Evolutionary conservation across 2,113 vertebrate species (phyloP), one percentile per base, ranked within the genome.

Genomic region (Nesoenas mayeri): DNA sequence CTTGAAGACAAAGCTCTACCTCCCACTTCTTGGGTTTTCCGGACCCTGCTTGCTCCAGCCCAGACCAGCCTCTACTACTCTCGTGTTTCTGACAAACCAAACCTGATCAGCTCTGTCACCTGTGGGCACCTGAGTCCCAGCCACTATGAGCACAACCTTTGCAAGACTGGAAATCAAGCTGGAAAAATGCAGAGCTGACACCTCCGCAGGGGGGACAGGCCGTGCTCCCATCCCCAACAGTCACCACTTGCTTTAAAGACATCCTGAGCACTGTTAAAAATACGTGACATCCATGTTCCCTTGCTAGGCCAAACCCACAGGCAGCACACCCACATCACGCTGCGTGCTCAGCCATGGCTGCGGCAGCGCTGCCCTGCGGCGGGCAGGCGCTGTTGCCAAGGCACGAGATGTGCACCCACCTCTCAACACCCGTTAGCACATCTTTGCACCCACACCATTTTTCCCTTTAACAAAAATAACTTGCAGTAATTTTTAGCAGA

Each of bases 271-370:
- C 62, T 22, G 34, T 28, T 54, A 20, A 47, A 70, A 31, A 62
- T n/a, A 40, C 29, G 57, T 10, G 26, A 71, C 26, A 44, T 31
- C 38, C 60, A 22, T 13, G 6, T 29, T 70, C 38, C 62, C 38
- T 42, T 26, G 44, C 74, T 61, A 34, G 26, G 47, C 29, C 50
- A 40, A 56, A 51, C 11, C 17, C 31, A 21, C 36, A 20, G 16
- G 26, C 38, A 38, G 26, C 36, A 34, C 17, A 19, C 4, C 5
- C 4, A 12, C 17, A 20, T 4, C 21, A 1, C 4, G 34, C 70
- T 14, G 38, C 6, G 1, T 1, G 15, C 47, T 53, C 60, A 40
- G n/a, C 21, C 7, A 6, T 15, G 1, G 1, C 12, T 1, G 1
- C 53, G 26, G 32, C 77, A 62, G 60, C 51, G 36, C 60, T 17